Conservation (phyloP, 2,888 invertebrate species). For the Rhingia rostrata region DNA sequence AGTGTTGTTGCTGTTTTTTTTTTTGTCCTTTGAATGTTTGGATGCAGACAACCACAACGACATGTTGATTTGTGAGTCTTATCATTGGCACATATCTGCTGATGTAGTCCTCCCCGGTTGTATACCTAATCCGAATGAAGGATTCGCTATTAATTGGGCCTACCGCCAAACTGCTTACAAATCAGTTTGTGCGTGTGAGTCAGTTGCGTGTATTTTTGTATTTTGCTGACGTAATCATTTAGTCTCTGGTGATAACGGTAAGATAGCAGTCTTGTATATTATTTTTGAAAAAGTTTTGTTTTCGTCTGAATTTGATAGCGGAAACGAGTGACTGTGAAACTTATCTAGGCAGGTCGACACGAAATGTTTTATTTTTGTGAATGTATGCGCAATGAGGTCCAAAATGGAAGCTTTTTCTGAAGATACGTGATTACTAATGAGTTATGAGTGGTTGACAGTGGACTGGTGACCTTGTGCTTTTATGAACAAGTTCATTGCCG, state of each 20-base stretch:
- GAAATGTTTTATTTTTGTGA: constrained; percentile 8
- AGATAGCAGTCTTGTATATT: background rate
- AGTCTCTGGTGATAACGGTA: background rate
- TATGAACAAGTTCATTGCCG: background rate
- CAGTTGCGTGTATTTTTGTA: background rate
- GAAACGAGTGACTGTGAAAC: constrained; percentile 2
- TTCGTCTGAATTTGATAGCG: constrained; percentile 3
- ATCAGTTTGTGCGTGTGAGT: background rate
- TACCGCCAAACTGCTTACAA: background rate
- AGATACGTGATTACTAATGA: no score
- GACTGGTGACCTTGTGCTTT: constrained; percentile 2
- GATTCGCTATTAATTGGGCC: constrained; percentile 26
- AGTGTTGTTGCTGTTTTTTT: constrained; percentile 20
- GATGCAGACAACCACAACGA: background rate
- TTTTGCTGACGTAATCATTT: background rate
- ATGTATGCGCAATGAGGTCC: background rate
- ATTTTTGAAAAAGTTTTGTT: background rate
- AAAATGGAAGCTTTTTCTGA: no score
- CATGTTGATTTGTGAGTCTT: constrained; percentile 61
- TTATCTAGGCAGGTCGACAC: constrained; percentile 1
- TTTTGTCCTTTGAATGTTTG: constrained; percentile 24
- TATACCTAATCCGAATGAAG: constrained; percentile 24
- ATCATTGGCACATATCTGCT: constrained; percentile 18
- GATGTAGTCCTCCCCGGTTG: constrained; percentile 31
- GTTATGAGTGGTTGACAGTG: no score